These are phyloP conservation scores for Synodontis membranacea DNA, from an alignment of 2,113 vertebrate genomes.

Conservation along the genomic window DNA sequence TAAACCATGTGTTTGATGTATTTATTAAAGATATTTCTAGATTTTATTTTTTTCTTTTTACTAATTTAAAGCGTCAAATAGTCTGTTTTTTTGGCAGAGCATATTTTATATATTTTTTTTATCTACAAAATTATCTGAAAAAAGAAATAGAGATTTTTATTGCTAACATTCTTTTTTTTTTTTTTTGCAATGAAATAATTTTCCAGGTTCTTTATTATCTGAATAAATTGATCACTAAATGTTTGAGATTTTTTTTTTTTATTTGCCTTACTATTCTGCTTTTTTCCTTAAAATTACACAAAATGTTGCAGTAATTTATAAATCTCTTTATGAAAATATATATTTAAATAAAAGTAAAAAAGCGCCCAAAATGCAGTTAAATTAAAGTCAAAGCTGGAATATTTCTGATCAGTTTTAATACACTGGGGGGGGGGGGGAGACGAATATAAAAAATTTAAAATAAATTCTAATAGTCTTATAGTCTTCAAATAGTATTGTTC, in stretches of 20 bases:
- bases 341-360: not conserved
- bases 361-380: no score
- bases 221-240: not conserved
- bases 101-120: no score
- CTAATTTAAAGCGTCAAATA: not conserved
- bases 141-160: not conserved
- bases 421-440: no score
- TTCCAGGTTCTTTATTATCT: not conserved
- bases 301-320: not conserved
- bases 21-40: not conserved
- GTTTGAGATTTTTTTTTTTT: not conserved
- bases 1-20: not conserved
- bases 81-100: not conserved
- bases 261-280: not conserved
- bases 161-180: no score
- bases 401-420: not conserved
- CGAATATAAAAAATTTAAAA: not conserved
- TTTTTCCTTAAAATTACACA: no score
- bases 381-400: not conserved
- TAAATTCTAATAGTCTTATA: no score
- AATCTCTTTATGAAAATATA: not conserved
- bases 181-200: not conserved
- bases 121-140: not conserved
- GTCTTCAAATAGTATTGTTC: no score
- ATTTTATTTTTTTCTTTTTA: not conserved